These are phyloP conservation scores for Ceratosolen fusciceps DNA, from an alignment of 1,140 invertebrate genomes.

Conservation along the genomic window DNA sequence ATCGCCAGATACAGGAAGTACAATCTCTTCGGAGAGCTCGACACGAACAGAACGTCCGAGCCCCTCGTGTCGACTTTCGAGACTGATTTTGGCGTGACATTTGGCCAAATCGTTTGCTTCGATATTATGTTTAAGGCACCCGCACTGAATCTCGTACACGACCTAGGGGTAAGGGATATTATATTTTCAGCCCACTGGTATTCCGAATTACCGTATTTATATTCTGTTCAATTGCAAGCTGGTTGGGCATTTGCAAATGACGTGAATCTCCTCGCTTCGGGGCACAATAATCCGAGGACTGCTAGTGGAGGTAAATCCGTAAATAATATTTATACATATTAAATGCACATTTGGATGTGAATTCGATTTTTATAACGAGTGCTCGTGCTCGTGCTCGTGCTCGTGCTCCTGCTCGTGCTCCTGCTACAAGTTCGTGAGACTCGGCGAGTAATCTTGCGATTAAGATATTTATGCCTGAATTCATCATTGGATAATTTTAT, in stretches of 20 bases:
- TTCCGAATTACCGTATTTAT: slow-evolving; percentile 80
- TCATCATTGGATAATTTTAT: too few species aligned
- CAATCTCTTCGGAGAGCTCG: slow-evolving; percentile 76
- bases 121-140: slow-evolving; percentile 82
- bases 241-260: slow-evolving; percentile 72
- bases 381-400: too few species aligned
- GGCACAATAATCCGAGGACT: slow-evolving; percentile 68
- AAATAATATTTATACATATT: not conserved
- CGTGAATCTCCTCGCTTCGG: slow-evolving; percentile 75
- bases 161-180: slow-evolving; percentile 77
- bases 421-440: too few species aligned
- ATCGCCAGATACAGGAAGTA: slow-evolving; percentile 82
- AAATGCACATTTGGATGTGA: too few species aligned
- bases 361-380: too few species aligned
- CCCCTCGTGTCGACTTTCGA: slow-evolving; percentile 73
- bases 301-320: slow-evolving; percentile 64
- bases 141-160: slow-evolving; percentile 71
- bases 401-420: too few species aligned
- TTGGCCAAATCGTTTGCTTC: slow-evolving; percentile 84
- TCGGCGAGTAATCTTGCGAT: too few species aligned
- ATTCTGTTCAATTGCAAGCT: slow-evolving; percentile 74
- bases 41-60: slow-evolving; percentile 69
- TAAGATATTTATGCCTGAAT: too few species aligned
- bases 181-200: slow-evolving; percentile 82
- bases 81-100: slow-evolving; percentile 87